Evolutionary conservation across 37 sponge, comb jelly and placozoan genomes (phyloP).

Genomic region (Ephydatia muelleri): DNA sequence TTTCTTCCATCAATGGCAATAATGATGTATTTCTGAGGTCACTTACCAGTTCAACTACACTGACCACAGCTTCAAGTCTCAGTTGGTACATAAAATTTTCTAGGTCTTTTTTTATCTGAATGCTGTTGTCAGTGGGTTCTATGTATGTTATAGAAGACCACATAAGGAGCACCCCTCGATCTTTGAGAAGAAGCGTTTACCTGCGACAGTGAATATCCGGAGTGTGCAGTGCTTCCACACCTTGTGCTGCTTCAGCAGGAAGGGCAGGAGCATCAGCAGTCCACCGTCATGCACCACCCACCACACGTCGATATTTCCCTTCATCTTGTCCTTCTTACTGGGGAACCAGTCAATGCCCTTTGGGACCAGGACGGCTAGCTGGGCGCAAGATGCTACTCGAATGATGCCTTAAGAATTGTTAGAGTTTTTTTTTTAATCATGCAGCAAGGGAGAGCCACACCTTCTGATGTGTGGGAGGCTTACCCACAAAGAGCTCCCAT

Average conservation of each 20-base stretch:
- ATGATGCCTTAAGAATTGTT: conserved; percentile 8
- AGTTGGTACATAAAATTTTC: conserved; percentile 91
- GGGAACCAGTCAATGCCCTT: conserved; percentile 93
- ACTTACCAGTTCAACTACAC: conserved; percentile 96
- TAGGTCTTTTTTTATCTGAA: conserved; percentile 97
- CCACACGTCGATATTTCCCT: conserved; percentile 96
- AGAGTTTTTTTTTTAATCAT: background rate
- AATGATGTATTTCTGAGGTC: too few species aligned
- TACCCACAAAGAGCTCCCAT: conserved; percentile 79
- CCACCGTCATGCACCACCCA: conserved; percentile 99
- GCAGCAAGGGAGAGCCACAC: background rate
- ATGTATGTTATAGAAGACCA: background rate
- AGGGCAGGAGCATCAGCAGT: conserved; percentile 94
- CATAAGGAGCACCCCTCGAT: background rate
- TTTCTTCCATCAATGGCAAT: background rate
- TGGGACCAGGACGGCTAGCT: conserved; percentile 84
- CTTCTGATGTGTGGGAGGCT: background rate
- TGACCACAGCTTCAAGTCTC: conserved; percentile 92
- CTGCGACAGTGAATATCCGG: conserved; percentile 98
- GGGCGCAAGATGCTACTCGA: conserved; percentile 55
- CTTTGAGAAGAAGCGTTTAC: conserved; percentile 34
- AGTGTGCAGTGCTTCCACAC: conserved; percentile 93
- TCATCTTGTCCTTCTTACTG: conserved; percentile 75
- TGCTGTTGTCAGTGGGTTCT: conserved; percentile 95
- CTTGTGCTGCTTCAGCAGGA: conserved; percentile 93